phyloP scores from a whole-genome alignment of 2,888 invertebrate genomes.

The Thera britannica region DNA sequence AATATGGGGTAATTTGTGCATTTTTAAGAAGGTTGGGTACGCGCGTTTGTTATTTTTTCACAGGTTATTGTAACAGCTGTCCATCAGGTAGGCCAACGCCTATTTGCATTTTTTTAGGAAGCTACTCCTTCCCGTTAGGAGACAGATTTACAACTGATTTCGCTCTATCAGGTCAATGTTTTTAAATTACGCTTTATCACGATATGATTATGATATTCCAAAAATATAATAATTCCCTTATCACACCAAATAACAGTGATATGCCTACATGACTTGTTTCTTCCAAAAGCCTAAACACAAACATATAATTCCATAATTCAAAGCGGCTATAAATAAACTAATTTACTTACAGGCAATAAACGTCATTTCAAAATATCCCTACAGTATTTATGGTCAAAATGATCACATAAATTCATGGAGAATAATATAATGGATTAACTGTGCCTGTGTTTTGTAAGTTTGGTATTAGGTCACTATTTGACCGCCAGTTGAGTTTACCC shows the following conservation, averaged over 20 bases:
- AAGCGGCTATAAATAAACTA: conserved; percentile 56
- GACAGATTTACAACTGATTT: too few relatives aligned
- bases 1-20: not conserved
- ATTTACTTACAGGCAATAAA: conserved; percentile 63
- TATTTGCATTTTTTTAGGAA: too few relatives aligned
- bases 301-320: conserved; percentile 32
- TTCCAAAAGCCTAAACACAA: not conserved
- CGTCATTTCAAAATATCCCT: conserved; percentile 58
- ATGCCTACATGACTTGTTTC: not conserved
- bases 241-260: too few relatives aligned
- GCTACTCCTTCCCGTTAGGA: too few relatives aligned
- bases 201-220: too few relatives aligned
- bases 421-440: conserved; percentile 33
- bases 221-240: too few relatives aligned
- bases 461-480: conserved; percentile 22
- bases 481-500: conserved; percentile 10
- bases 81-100: too few relatives aligned
- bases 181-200: too few relatives aligned
- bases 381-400: conserved; percentile 58
- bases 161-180: too few relatives aligned
- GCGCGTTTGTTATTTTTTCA: too few relatives aligned
- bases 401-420: conserved; percentile 36
- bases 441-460: conserved; percentile 20
- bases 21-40: too few relatives aligned
- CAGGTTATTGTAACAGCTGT: too few relatives aligned